These are phyloP conservation scores for Sebastes wilsoni DNA, from an alignment of 2,797 vertebrate species.

Conservation along the genomic window DNA sequence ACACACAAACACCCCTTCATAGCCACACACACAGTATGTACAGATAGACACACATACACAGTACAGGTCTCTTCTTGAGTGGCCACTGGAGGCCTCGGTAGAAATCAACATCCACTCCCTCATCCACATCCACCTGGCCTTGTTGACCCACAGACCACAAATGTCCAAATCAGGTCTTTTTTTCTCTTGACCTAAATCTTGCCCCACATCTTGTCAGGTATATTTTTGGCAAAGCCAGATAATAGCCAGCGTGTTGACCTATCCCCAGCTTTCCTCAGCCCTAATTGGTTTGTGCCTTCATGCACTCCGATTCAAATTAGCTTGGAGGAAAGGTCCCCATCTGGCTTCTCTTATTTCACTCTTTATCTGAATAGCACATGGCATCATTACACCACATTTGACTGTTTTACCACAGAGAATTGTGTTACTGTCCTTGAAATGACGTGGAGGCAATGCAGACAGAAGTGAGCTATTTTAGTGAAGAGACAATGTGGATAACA, in stretches of 20 bases:
- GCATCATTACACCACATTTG: background rate
- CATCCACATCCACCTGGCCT: slow-evolving; percentile 14
- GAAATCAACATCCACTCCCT: slow-evolving; percentile 28
- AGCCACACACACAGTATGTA: background rate
- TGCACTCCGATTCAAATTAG: slow-evolving; percentile 31
- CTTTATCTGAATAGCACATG: background rate
- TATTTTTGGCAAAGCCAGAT: slow-evolving; percentile 39
- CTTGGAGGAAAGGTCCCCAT: slow-evolving; percentile 24
- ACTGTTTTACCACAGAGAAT: background rate
- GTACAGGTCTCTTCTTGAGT: background rate
- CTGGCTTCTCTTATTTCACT: background rate
- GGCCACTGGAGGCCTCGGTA: slow-evolving; percentile 13
- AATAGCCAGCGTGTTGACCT: slow-evolving; percentile 44
- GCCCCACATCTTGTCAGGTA: slow-evolving; percentile 22
- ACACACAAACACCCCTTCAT: background rate
- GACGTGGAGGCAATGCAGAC: background rate
- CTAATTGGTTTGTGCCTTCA: slow-evolving; percentile 56
- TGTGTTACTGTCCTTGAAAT: slow-evolving; percentile 7
- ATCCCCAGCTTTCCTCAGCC: background rate
- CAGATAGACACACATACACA: background rate
- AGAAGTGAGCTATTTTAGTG: background rate
- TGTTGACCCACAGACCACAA: slow-evolving; percentile 38
- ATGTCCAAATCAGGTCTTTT: background rate
- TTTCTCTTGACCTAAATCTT: slow-evolving; percentile 38
- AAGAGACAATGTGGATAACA: background rate